A percentile compares a stretch with the other conserved stretches of the same genome.
Evolutionary conservation across 2,797 vertebrate genomes (phyloP).

Genomic region (Xiphorhynchus erythropygius): DNA sequence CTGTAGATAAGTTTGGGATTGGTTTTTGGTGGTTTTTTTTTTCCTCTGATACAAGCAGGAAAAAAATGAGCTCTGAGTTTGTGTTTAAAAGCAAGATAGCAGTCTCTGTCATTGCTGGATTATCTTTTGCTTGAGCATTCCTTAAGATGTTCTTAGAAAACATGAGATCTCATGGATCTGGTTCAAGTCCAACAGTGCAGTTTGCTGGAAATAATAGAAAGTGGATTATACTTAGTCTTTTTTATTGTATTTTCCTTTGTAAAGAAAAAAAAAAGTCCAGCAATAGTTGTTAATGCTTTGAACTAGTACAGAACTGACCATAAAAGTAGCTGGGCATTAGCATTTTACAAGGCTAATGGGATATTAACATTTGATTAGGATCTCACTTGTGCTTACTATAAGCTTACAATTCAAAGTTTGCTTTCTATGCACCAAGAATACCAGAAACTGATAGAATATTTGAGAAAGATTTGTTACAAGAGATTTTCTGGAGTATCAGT

Average conservation of each 20-base stretch:
- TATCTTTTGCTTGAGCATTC: neutral
- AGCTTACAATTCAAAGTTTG: neutral
- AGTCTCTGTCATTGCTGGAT: neutral
- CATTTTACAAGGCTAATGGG: neutral
- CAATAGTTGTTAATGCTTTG: neutral
- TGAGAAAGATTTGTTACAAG: neutral
- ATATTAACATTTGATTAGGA: neutral
- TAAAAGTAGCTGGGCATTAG: neutral
- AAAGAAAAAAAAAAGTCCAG: neutral
- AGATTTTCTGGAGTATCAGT: neutral
- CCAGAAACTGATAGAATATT: neutral
- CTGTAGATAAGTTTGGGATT: neutral
- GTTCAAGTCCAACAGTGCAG: neutral
- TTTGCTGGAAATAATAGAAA: neutral
- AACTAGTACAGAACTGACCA: neutral
- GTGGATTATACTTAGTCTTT: neutral
- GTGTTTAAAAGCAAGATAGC: neutral
- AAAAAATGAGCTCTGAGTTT: neutral
- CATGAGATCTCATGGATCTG: neutral
- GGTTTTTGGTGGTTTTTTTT: neutral
- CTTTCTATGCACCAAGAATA: neutral
- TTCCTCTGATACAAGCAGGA: neutral
- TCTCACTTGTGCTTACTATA: neutral
- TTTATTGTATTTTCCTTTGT: neutral
- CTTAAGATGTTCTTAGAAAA: neutral